Evolutionary conservation across 2,888 invertebrate genomes (phyloP).

Genomic region (Nymphalis urticae): DNA sequence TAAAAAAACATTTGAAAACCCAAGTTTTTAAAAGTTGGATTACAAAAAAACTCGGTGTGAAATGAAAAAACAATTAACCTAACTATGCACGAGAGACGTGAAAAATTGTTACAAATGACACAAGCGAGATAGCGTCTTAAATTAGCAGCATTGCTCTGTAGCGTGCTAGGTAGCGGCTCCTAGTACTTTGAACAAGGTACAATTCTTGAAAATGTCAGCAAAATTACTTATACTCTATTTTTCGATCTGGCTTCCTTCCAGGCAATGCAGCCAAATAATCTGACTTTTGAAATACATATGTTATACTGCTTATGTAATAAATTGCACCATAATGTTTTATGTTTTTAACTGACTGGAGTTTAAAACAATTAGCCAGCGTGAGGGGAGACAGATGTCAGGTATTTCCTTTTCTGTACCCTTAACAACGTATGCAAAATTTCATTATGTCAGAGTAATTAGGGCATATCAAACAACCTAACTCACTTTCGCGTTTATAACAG

Average conservation of each 20-base stretch:
- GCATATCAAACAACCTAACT: too few relatives aligned
- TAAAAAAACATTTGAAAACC: too few relatives aligned
- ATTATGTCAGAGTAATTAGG: too few relatives aligned
- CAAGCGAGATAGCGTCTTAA: background rate
- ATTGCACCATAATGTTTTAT: too few relatives aligned
- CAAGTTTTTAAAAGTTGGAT: background rate
- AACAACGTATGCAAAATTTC: too few relatives aligned
- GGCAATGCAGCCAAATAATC: constrained; percentile 13
- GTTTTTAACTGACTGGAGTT: too few relatives aligned
- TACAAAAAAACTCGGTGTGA: background rate
- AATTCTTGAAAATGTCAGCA: constrained; percentile 19
- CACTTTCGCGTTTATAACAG: too few relatives aligned
- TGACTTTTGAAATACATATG: constrained; percentile 7
- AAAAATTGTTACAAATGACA: background rate
- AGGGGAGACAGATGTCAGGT: too few relatives aligned
- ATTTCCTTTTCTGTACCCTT: too few relatives aligned
- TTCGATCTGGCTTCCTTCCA: constrained; percentile 31
- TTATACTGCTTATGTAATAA: constrained; percentile 6
- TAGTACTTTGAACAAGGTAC: constrained; percentile 4
- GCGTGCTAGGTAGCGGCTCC: background rate
- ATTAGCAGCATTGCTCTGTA: constrained; percentile 1
- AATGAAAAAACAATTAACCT: background rate
- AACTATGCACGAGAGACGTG: background rate
- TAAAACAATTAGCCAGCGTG: too few relatives aligned
- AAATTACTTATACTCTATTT: constrained; percentile 29